Conservation (phyloP, 2,888 invertebrate species). For the Ormyrus pomaceus region DNA sequence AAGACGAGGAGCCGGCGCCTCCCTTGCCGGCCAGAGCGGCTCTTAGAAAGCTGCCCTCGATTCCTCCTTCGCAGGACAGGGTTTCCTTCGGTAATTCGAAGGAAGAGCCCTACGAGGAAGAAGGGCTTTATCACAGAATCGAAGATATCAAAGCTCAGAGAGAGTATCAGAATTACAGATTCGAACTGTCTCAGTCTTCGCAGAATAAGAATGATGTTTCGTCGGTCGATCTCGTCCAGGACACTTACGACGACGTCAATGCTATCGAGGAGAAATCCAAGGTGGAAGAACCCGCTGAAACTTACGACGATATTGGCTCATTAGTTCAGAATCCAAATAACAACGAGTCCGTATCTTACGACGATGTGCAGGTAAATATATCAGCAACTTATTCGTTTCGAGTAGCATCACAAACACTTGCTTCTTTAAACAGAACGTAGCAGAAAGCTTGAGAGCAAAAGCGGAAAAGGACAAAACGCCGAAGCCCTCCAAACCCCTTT, state of each 20-base stretch:
- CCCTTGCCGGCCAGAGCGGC: slow-evolving; percentile 47
- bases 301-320: slow-evolving; percentile 60
- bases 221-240: slow-evolving; percentile 39
- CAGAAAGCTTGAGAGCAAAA: slow-evolving; percentile 1
- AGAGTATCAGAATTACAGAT: slow-evolving; percentile 55
- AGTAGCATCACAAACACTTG: too few relatives aligned
- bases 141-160: slow-evolving; percentile 68
- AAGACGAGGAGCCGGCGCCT: slow-evolving; percentile 38
- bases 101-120: slow-evolving; percentile 67
- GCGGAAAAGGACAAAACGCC: slow-evolving; percentile 45
- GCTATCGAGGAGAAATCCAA: slow-evolving; percentile 20
- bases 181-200: background rate
- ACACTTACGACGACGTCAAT: slow-evolving; percentile 64
- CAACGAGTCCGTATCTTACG: slow-evolving; percentile 57
- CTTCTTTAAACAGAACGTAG: background rate
- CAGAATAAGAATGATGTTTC: background rate
- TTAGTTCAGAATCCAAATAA: slow-evolving; percentile 2
- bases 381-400: background rate
- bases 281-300: slow-evolving; percentile 40
- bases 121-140: slow-evolving; percentile 70
- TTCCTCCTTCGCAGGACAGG: slow-evolving; percentile 38
- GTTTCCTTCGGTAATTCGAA: slow-evolving; percentile 54
- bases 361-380: slow-evolving; percentile 58
- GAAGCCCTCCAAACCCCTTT: slow-evolving; percentile 58
- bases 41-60: slow-evolving; percentile 41